These are phyloP conservation scores for Nematolebias whitei DNA, from an alignment of 2,113 vertebrate genomes.

Conservation along the genomic window DNA sequence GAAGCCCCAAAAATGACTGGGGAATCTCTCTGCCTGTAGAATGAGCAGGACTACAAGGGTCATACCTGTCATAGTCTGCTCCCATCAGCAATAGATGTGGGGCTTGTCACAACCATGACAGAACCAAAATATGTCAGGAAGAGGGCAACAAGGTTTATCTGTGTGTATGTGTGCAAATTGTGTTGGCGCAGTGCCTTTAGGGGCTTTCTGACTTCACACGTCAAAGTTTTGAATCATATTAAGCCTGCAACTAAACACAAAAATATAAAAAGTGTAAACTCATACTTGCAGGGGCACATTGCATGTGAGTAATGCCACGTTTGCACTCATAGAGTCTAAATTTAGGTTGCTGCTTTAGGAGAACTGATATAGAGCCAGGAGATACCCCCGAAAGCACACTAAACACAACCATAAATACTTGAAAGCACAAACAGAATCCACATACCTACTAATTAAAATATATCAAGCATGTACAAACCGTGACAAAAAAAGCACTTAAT, in stretches of 20 bases:
- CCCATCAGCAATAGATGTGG: constrained; percentile 28
- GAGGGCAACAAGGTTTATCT: constrained; percentile 23
- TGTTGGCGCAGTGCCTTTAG: constrained; percentile 12
- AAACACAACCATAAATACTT: neutral
- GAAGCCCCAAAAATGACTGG: constrained; percentile 4
- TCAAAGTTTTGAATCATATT: constrained; percentile 1
- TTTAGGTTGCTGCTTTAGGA: constrained; percentile 48
- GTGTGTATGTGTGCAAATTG: constrained; percentile 6
- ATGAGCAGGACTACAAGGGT: constrained; percentile 33
- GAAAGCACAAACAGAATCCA: neutral
- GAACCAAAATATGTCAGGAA: constrained; percentile 47
- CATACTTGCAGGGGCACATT: neutral
- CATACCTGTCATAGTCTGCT: constrained; percentile 35
- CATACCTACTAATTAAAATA: neutral
- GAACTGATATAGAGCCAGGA: constrained; percentile 7
- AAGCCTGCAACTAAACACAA: neutral
- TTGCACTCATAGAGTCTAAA: constrained; percentile 28
- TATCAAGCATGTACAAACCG: neutral
- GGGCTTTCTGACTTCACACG: constrained; percentile 3
- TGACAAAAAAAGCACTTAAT: constrained; percentile 47
- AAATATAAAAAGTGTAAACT: neutral
- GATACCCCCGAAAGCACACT: neutral
- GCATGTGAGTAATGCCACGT: neutral
- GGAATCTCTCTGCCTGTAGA: constrained; percentile 15
- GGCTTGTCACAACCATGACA: constrained; percentile 44